Conservation (phyloP, 2,888 invertebrate species). For the Ophion ellenae region DNA sequence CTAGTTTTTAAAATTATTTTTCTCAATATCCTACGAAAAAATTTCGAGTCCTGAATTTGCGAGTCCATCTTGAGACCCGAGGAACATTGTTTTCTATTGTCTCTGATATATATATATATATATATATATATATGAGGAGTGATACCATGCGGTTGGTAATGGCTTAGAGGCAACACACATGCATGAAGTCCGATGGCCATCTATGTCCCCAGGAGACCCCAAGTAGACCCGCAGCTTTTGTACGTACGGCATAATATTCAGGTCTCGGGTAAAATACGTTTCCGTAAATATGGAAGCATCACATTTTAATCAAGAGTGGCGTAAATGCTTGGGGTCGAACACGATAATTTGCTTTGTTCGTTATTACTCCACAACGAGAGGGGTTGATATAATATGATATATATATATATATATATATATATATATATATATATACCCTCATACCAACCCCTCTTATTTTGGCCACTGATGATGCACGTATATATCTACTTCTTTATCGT, state of each 20-base stretch:
- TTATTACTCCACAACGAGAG: conserved; percentile 54
- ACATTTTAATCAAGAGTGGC: conserved; percentile 56
- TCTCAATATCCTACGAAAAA: too few relatives aligned
- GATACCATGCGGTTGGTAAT: too few relatives aligned
- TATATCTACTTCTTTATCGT: conserved; percentile 51
- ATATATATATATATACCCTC: background rate
- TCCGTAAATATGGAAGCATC: conserved; percentile 11
- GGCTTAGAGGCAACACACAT: too few relatives aligned
- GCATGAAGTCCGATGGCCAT: too few relatives aligned
- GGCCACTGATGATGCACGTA: background rate
- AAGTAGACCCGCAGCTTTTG: background rate
- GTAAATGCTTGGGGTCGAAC: conserved; percentile 42
- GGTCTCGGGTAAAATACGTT: background rate
- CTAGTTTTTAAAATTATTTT: too few relatives aligned
- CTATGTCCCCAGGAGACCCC: too few relatives aligned
- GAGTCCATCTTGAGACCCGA: too few relatives aligned
- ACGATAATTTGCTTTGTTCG: conserved; percentile 60
- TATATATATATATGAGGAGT: too few relatives aligned
- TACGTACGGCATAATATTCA: background rate
- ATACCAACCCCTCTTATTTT: background rate
- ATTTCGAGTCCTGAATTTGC: too few relatives aligned
- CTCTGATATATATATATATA: too few relatives aligned
- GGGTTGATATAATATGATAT: background rate
- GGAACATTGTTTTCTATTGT: too few relatives aligned
- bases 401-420: background rate